These are phyloP conservation scores for Amphiprion clarkii DNA, from an alignment of 2,797 vertebrate genomes.

Conservation along the genomic window DNA sequence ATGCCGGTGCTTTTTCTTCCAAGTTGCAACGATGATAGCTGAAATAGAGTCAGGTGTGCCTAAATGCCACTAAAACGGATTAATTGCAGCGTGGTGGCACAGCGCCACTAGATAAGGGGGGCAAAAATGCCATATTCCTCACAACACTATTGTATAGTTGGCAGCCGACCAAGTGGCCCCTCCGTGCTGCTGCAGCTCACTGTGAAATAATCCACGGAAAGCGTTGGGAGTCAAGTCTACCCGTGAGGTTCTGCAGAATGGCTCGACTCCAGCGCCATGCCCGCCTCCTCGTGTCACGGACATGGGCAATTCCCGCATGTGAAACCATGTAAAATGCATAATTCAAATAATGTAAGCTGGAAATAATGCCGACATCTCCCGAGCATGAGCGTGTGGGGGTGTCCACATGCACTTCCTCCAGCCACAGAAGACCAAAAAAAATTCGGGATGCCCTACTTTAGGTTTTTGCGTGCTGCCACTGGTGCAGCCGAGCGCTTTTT, in stretches of 20 bases:
- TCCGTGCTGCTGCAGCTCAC: slow-evolving; percentile 41
- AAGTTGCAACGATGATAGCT: slow-evolving; percentile 31
- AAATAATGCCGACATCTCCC: slow-evolving; percentile 64
- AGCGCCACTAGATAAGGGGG: slow-evolving; percentile 48
- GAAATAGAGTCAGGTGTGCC: slow-evolving; percentile 52
- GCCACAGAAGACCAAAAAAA: slow-evolving; percentile 50
- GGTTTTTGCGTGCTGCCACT: slow-evolving; percentile 35
- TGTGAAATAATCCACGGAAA: slow-evolving; percentile 52
- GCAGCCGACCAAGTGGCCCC: slow-evolving; percentile 60
- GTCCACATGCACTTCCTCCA: slow-evolving; percentile 66
- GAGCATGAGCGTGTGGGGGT: slow-evolving; percentile 43
- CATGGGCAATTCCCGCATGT: slow-evolving; percentile 62
- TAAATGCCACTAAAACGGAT: slow-evolving; percentile 55
- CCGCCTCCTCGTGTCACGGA: slow-evolving; percentile 68
- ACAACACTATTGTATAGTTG: slow-evolving; percentile 59
- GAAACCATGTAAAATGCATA: slow-evolving; percentile 66
- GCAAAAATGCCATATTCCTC: slow-evolving; percentile 61
- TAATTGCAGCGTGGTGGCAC: slow-evolving; percentile 52
- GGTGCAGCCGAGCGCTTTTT: slow-evolving; percentile 63
- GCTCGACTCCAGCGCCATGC: slow-evolving; percentile 54
- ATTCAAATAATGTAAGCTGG: slow-evolving; percentile 66
- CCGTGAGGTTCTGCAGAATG: slow-evolving; percentile 58
- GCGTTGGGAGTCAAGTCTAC: slow-evolving; percentile 54
- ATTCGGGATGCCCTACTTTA: slow-evolving; percentile 73
- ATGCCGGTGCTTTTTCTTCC: slow-evolving; percentile 17